Conservation (phyloP, 2,797 vertebrate genomes). For the Brachyrhaphis roseni region DNA sequence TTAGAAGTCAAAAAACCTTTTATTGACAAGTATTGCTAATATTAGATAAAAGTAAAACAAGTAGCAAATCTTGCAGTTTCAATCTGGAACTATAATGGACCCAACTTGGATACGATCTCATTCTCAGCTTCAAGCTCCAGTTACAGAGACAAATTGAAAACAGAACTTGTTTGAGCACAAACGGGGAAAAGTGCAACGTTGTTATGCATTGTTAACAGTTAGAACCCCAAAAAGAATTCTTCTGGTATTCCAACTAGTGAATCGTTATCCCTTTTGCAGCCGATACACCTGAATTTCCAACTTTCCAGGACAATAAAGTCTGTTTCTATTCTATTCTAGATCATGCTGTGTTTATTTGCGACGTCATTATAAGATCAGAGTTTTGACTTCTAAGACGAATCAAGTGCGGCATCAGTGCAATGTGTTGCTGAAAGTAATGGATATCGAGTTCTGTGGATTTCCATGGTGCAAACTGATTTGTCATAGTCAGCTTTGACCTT, state of each 20-base stretch:
- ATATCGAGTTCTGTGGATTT: constrained; percentile 3
- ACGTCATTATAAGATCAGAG: neutral
- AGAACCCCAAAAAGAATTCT: neutral
- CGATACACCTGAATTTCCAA: too few relatives aligned
- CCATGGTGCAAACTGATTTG: constrained; percentile 10
- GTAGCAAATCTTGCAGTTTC: neutral
- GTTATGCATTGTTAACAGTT: neutral
- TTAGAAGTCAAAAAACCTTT: neutral
- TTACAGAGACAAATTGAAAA: neutral
- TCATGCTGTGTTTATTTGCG: neutral
- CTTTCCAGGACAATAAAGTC: too few relatives aligned
- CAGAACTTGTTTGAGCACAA: neutral
- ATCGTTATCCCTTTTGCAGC: too few relatives aligned
- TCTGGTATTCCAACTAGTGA: neutral
- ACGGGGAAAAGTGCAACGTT: neutral
- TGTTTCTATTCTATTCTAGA: too few relatives aligned
- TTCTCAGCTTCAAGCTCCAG: neutral
- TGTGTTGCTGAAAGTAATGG: neutral
- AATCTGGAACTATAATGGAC: neutral
- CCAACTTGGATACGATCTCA: neutral
- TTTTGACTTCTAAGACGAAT: neutral
- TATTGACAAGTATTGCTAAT: neutral
- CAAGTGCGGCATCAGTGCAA: neutral
- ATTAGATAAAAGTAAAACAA: neutral
- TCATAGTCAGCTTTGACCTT: constrained; percentile 29